Evolutionary conservation across 2,797 vertebrate genomes (phyloP), one percentile per base, ranked within the genome.

Genomic region (Atherinosoma microstoma): DNA sequence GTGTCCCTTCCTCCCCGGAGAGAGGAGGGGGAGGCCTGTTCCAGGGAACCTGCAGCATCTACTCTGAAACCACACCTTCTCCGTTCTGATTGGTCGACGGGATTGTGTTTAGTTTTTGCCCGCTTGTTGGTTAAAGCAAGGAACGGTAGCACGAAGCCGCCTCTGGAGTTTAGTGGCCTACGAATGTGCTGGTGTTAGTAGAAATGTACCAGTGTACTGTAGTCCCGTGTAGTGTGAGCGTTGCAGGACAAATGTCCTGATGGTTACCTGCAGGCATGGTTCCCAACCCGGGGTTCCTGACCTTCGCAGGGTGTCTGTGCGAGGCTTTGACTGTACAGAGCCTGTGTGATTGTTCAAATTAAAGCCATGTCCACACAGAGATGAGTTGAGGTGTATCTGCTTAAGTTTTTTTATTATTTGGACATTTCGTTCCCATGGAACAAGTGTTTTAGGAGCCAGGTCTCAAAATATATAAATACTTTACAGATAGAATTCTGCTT

Each of bases 1-100:
- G 88, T 95, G 85, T 92, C 92, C 80, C 75, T 59, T 77, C 80
- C 81, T 76, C 67, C 70, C 47, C 70, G 0, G 4, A 58, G 60
- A 70, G 70, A 66, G 24, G 24, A 2, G 24, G 36, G 71, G 18
- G 22, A 58, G 71, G 75, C 83, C 74, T 84, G 77, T 78, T 82
- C 34, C 53, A 71, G 74, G 72, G 75, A 83, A 61, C 57, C 67
- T 3, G 4, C 67, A 59, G 72, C 57, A 53, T 65, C 35, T 47
- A 18, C 11, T 8, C 68, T 22, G n/a, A 51, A 40, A 32, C 63
- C 82, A 62, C 80, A 36, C 70, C 68, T 62, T n/a, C 6, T 42
- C 49, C 16, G 22, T 40, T 4, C 18, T 10, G 67, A 88, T 86
- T 89, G 81, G 80, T 57, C 22, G 47, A 34, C n/a, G 24, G 54